These are phyloP conservation scores for Empidonax alnorum DNA, from an alignment of 2,113 vertebrate species.

Conservation along the genomic window DNA sequence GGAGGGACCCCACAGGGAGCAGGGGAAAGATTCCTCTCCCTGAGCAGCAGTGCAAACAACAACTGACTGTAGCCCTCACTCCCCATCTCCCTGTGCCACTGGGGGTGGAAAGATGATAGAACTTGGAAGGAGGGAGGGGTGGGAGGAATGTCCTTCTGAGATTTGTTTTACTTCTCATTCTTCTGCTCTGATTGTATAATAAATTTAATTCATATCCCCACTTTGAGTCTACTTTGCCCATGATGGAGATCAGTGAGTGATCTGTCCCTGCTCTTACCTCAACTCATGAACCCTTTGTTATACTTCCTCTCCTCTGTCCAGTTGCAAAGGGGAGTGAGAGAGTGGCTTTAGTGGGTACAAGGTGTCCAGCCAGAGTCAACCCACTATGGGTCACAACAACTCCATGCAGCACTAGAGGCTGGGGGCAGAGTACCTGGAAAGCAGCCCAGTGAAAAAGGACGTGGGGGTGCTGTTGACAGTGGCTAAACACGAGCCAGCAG, in stretches of 20 bases:
- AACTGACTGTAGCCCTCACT: neutral
- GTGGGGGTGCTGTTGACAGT: neutral
- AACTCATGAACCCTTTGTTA: neutral
- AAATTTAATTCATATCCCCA: neutral
- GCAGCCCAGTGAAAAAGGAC: neutral
- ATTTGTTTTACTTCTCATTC: neutral
- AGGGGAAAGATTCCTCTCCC: neutral
- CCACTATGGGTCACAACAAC: neutral
- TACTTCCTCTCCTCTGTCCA: neutral
- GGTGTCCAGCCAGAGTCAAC: neutral
- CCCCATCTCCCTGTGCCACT: neutral
- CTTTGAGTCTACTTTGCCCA: neutral
- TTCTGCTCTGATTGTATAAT: neutral
- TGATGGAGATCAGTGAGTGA: neutral
- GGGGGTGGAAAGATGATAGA: neutral
- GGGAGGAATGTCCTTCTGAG: neutral
- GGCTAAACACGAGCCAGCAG: neutral
- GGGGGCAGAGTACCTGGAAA: neutral
- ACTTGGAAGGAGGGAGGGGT: neutral
- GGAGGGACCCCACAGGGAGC: neutral
- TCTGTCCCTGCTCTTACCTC: neutral
- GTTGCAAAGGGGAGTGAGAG: neutral
- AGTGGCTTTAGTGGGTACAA: neutral
- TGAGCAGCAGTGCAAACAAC: neutral
- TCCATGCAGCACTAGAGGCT: rapidly evolving